Evolutionary conservation across 2,888 invertebrate species (phyloP), one percentile per base, ranked within the genome.

Genomic region (Agriopis leucophaearia): DNA sequence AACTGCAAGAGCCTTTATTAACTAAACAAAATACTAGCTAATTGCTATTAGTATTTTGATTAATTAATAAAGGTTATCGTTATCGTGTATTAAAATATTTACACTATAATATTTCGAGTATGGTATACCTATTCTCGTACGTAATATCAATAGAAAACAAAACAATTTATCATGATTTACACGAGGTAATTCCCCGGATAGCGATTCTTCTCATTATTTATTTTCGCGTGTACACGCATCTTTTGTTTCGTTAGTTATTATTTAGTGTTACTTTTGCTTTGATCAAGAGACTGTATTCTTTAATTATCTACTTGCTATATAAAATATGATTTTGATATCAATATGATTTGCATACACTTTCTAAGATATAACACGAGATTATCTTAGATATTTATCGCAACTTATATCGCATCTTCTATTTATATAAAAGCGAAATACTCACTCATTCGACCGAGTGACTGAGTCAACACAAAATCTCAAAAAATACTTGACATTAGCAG

Each of bases 191-290:
- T 75, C 74, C 73, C 73, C 51, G 27, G 70, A 69, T 70, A 69
- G 66, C 74, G 68, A 73, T 73, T 74, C 64, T 61, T 69, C 66
- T 76, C 71, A 68, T 74, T 76, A 72, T 71, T 69, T 74, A 74
- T 64, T 70, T 74, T 67, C 70, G 56, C 64, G 64, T 61, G 63
- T 64, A 50, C 72, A 61, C 62, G 66, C 65, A 64, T 59, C 64
- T 73, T 69, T 70, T 70, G 70, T 75, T 70, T 69, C 58, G 50
- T 44, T 72, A 65, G 61, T 69, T 74, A 68, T 65, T 66, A 67
- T 66, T 64, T 66, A 56, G 62, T 66, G 61, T 60, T 54, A 54
- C 66, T 56, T 64, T 63, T 70, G 50, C 54, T 15, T 38, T 45
- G 50, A 13, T 35, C 50, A 27, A 50, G 52, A 15, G 15, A 54